Percentiles rank a stretch among this genome's conserved stretches.
Evolutionary conservation across 2,113 vertebrate genomes (phyloP).

Genomic region (Onychostruthus taczanowskii): DNA sequence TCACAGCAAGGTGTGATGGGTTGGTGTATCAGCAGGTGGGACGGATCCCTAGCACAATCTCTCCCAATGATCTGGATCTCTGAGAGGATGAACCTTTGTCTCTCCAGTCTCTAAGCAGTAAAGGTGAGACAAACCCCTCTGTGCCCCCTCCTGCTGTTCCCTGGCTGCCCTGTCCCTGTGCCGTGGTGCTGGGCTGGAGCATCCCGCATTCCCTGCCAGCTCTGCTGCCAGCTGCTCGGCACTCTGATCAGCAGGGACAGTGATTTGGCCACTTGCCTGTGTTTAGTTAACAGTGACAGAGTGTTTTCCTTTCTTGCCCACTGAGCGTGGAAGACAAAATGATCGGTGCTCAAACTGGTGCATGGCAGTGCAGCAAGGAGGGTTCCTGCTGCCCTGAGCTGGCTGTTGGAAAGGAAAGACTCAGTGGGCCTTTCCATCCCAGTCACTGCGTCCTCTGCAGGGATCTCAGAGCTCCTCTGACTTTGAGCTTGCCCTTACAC

Average conservation of each 20-base stretch:
- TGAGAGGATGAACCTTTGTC: not conserved
- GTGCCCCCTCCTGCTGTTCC: fast-evolving
- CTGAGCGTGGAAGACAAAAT: not conserved
- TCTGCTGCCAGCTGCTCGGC: not conserved
- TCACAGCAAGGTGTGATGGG: not conserved
- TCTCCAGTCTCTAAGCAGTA: not conserved
- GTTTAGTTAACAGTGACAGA: not conserved
- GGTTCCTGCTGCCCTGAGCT: not conserved
- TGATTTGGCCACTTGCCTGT: not conserved
- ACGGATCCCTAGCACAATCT: not conserved
- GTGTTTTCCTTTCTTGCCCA: not conserved
- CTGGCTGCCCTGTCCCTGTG: not conserved
- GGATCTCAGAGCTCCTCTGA: not conserved
- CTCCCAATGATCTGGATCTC: not conserved
- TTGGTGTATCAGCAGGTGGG: not conserved
- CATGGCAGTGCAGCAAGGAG: not conserved
- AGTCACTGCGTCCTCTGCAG: not conserved
- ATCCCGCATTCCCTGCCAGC: not conserved
- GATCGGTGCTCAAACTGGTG: not conserved
- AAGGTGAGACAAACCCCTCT: not conserved
- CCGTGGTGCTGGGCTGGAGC: not conserved
- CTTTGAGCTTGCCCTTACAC: not conserved
- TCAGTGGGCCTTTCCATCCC: not conserved
- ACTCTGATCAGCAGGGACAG: not conserved
- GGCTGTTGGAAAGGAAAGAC: not conserved